Percentiles rank a stretch among this genome's conserved stretches.
Conservation (phyloP, 2,888 invertebrate genomes). For the Proisotoma minuta region DNA sequence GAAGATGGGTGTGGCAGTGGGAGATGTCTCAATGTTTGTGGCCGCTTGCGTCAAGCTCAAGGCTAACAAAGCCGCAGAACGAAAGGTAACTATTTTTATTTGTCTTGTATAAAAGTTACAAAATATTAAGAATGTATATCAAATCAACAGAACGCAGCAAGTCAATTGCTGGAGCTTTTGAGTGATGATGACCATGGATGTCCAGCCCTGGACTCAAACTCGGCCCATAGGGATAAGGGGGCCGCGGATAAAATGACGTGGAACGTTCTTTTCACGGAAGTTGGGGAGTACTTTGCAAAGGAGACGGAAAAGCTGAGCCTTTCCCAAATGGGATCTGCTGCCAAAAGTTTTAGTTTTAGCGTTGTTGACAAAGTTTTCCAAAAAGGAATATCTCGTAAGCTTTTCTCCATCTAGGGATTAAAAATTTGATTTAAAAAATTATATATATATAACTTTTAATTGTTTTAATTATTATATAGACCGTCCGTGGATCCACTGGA, state of each 20-base stretch:
- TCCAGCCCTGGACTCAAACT: slow-evolving; percentile 24
- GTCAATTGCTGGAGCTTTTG: slow-evolving; percentile 7
- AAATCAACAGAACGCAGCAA: slow-evolving; percentile 12
- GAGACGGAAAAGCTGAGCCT: slow-evolving; percentile 24
- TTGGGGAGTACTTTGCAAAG: slow-evolving; percentile 28
- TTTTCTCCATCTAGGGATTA: not conserved
- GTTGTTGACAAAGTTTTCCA: slow-evolving; percentile 19
- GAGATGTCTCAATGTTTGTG: too few species aligned
- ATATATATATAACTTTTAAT: not conserved
- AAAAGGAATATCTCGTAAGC: slow-evolving; percentile 25
- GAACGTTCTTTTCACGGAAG: slow-evolving; percentile 26
- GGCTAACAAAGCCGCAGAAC: slow-evolving; percentile 9
- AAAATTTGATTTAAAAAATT: not conserved
- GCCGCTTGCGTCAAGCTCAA: too few species aligned
- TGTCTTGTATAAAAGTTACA: not conserved
- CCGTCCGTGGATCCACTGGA: slow-evolving; percentile 24
- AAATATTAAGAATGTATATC: not conserved
- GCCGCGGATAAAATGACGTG: slow-evolving; percentile 25
- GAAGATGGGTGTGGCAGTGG: too few species aligned
- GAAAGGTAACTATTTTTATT: slow-evolving; percentile 15
- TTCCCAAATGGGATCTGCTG: slow-evolving; percentile 2
- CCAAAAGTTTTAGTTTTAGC: slow-evolving; percentile 14
- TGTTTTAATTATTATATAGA: too few species aligned
- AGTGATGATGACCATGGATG: slow-evolving; percentile 18
- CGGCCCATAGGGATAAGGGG: slow-evolving; percentile 19